A percentile compares a stretch with the other conserved stretches of the same genome.
phyloP scores from a whole-genome alignment of 2,888 invertebrate species.

The Tineola bisselliella region DNA sequence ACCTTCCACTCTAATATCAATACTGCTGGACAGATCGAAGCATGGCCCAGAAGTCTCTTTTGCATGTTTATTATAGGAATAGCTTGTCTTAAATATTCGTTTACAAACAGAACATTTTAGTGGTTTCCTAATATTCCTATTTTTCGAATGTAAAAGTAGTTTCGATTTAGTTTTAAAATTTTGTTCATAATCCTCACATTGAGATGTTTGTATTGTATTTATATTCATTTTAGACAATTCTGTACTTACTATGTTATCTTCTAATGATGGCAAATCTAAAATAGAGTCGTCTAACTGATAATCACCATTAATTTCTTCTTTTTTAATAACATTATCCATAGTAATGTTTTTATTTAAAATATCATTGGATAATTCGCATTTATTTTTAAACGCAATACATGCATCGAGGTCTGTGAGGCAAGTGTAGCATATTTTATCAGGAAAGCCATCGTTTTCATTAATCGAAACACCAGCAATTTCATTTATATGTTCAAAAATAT shows the following conservation, averaged over 20 bases:
- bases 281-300: constrained; percentile 3
- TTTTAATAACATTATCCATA: constrained; percentile 25
- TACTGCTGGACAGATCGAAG: background rate
- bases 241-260: background rate
- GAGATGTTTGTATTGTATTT: background rate
- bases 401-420: constrained; percentile 42
- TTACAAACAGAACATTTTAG: background rate
- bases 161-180: constrained; percentile 9
- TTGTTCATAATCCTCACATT: constrained; percentile 11
- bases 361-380: constrained; percentile 29
- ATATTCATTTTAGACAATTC: background rate
- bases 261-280: background rate
- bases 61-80: background rate
- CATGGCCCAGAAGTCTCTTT: background rate
- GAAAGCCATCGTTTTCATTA: constrained; percentile 36
- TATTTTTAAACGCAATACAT: constrained; percentile 39
- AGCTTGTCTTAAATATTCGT: constrained; percentile 2
- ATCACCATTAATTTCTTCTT: constrained; percentile 15
- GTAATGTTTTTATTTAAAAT: background rate
- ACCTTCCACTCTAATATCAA: constrained; percentile 7
- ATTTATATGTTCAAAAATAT: constrained; percentile 36
- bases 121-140: background rate
- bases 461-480: constrained; percentile 38
- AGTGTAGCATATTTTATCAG: constrained; percentile 38
- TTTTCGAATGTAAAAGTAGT: constrained; percentile 9